Evolutionary conservation across 2,888 invertebrate genomes (phyloP).

Genomic region (Cephus pulcher): DNA sequence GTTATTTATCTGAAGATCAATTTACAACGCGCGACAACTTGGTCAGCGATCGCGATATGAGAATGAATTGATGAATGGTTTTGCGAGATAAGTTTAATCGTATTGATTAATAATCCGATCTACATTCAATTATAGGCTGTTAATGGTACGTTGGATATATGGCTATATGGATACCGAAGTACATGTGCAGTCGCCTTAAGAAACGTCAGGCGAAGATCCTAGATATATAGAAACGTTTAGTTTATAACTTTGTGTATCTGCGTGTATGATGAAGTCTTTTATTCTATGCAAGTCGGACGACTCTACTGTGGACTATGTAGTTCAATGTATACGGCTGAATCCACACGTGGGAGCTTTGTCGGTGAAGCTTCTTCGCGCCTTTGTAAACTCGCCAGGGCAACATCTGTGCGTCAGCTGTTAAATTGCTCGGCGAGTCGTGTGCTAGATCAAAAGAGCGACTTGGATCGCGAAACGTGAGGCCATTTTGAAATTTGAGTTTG

Average conservation of each 20-base stretch:
- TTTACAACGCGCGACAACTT: not conserved
- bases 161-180: not conserved
- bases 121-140: not conserved
- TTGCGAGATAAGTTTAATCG: not conserved
- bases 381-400: slow-evolving; percentile 2
- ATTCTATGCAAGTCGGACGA: not conserved
- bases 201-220: not conserved
- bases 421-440: slow-evolving; percentile 1
- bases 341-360: slow-evolving; percentile 2
- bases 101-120: not conserved
- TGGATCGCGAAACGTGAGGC: not conserved
- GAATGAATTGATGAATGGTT: not conserved
- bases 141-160: not conserved
- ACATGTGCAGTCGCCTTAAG: not conserved
- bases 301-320: not conserved
- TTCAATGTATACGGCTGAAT: not conserved
- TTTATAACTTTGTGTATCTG: not conserved
- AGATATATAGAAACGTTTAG: not conserved
- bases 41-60: not conserved
- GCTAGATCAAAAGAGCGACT: slow-evolving; percentile 6
- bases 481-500: not conserved
- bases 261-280: not conserved
- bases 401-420: slow-evolving; percentile 22
- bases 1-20: not conserved
- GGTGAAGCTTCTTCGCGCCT: not conserved